Evolutionary conservation across 2,113 vertebrate genomes (phyloP), one percentile per base, ranked within the genome.

Genomic region (Buteo buteo): DNA sequence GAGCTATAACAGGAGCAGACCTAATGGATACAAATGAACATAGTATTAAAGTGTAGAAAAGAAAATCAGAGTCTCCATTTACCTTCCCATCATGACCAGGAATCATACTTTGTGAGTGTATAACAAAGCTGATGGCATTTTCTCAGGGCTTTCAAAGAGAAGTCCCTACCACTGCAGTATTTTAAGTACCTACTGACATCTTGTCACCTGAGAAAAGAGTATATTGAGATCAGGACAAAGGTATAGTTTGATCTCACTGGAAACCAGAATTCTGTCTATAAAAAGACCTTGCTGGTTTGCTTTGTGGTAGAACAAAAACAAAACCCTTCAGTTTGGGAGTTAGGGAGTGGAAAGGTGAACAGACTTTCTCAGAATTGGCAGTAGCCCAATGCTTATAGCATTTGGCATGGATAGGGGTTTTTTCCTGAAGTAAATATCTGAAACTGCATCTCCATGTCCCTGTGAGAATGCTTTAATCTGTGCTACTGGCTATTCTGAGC

Each of bases 51-150:
- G 57, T 10, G 21, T 34, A 73, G 45, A 78, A 92, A 88, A 73
- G 15, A 88, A 96, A 96, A 89, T 93, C 72, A 93, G 50, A 83
- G 36, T 88, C 31, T 88, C 57, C 42, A 12, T 94, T 96, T 93
- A 74, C 45, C 54, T 94, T 84, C 44, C 31, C 42, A 72, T 52
- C 47, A 55, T 38, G 32, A 90, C 22, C 31, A 86, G 29, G 15
- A 76, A 93, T 82, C 77, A 76, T 16, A 84, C 22, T 65, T 59
- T 6, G 7, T 65, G 40, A 84, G 25, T 0, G 4, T 11, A 16
- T 12, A 89, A 90, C 25, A 82, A 95, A 93, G 44, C 13, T 77
- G 50, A 58, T 18, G 6, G 34, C 14, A n/a, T 80, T 90, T 83
- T 74, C 67, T 49, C 21, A 85, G 17, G 34, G 57, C 58, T 87